Conservation (phyloP, 2,888 invertebrate species). For the Melanostoma scalare region DNA sequence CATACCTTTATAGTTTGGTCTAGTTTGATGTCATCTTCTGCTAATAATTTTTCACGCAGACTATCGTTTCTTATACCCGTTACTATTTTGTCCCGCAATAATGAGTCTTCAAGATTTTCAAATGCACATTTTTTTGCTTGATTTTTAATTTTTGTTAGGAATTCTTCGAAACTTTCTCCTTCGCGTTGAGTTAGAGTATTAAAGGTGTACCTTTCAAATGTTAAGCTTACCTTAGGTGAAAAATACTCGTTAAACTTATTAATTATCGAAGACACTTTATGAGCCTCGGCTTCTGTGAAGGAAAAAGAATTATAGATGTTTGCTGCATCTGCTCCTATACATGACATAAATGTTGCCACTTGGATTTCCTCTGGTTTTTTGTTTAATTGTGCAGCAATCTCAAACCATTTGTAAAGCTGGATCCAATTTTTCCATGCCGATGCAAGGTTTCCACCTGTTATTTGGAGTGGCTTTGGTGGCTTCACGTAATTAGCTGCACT, state of each 20-base stretch:
- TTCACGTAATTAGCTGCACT: too few relatives aligned
- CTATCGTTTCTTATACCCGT: not conserved
- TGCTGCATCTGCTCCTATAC: constrained; percentile 17
- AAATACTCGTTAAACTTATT: constrained; percentile 23
- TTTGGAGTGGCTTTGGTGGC: too few relatives aligned
- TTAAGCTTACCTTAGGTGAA: constrained; percentile 24
- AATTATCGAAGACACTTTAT: not conserved
- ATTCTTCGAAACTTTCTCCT: constrained; percentile 15
- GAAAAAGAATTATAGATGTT: constrained; percentile 20
- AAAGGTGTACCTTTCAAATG: constrained; percentile 34
- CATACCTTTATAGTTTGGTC: not conserved
- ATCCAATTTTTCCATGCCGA: too few relatives aligned
- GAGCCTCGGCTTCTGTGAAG: not conserved
- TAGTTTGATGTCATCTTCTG: not conserved
- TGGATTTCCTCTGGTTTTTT: constrained; percentile 21
- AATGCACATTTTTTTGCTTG: constrained; percentile 1
- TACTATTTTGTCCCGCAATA: constrained; percentile 10
- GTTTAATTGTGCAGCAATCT: constrained; percentile 9
- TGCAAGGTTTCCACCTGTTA: too few relatives aligned
- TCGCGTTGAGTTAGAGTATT: constrained; percentile 14
- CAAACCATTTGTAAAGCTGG: constrained; percentile 17
- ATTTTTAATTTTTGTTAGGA: constrained; percentile 16
- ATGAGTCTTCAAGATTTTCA: not conserved
- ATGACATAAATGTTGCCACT: constrained; percentile 34
- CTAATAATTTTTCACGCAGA: constrained; percentile 11